Conservation (phyloP, 1,140 invertebrate species). For the Drosophila azteca region DNA sequence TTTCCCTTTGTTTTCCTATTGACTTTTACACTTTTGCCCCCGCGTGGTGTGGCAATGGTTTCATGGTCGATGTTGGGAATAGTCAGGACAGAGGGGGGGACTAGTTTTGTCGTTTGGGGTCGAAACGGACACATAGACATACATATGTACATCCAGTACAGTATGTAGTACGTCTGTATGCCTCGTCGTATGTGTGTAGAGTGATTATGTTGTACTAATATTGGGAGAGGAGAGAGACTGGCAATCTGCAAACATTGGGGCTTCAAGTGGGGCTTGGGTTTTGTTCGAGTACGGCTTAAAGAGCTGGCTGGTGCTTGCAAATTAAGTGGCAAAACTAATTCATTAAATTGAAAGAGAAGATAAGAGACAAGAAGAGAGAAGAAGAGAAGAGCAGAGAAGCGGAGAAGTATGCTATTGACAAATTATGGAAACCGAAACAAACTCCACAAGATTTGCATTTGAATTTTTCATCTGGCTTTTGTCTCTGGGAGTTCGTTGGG, state of each 20-base stretch:
- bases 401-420: neutral
- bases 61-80: too few relatives aligned
- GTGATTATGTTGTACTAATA: conserved; percentile 5
- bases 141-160: too few relatives aligned
- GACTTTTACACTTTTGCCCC: conserved; percentile 33
- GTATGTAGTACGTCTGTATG: neutral
- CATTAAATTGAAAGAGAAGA: neutral
- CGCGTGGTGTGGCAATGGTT: too few relatives aligned
- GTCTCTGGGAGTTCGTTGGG: conserved; percentile 10
- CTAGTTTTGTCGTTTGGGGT: too few relatives aligned
- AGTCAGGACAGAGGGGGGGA: too few relatives aligned
- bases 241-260: neutral
- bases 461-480: neutral
- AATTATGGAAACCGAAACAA: neutral
- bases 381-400: too few relatives aligned
- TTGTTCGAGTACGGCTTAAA: neutral
- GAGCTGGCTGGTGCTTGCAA: neutral
- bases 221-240: conserved; percentile 3
- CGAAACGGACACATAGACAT: too few relatives aligned
- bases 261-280: neutral
- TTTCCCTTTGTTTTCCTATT: conserved; percentile 40
- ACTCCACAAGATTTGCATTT: neutral
- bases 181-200: neutral
- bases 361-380: too few relatives aligned
- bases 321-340: conserved; percentile 8